phyloP scores from a whole-genome alignment of 2,888 invertebrate genomes.

The Pollenia griseotomentosa region DNA sequence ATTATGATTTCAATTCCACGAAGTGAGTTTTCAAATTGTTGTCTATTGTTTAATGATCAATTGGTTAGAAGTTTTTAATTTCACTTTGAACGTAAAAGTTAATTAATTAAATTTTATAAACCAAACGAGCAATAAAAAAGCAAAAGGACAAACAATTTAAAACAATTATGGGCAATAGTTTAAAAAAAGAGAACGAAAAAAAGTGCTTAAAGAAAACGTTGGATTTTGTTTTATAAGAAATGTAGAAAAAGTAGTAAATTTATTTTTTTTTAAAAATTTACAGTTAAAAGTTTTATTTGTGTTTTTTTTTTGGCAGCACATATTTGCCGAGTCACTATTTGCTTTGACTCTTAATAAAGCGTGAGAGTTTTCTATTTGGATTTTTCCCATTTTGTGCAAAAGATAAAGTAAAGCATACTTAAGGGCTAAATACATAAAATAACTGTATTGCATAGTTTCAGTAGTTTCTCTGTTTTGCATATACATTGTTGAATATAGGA shows the following conservation, averaged over 20 bases:
- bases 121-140: neutral
- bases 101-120: constrained; percentile 16
- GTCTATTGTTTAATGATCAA: neutral
- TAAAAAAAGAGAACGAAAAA: neutral
- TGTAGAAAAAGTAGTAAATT: neutral
- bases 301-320: neutral
- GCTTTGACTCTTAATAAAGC: constrained; percentile 56
- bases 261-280: neutral
- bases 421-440: constrained; percentile 48
- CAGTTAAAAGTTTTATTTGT: constrained; percentile 40
- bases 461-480: neutral
- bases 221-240: constrained; percentile 1
- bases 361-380: constrained; percentile 20
- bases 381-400: constrained; percentile 13
- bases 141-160: neutral
- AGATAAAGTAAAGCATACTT: constrained; percentile 60
- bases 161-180: neutral
- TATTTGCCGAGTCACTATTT: constrained; percentile 32
- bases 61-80: neutral
- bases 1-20: neutral
- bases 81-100: constrained; percentile 6
- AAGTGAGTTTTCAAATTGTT: no score
- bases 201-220: neutral
- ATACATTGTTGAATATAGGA: neutral
- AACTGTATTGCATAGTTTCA: constrained; percentile 55